These are phyloP conservation scores for Lasioglossum pauxillum DNA, from an alignment of 2,888 invertebrate genomes.

Conservation along the genomic window DNA sequence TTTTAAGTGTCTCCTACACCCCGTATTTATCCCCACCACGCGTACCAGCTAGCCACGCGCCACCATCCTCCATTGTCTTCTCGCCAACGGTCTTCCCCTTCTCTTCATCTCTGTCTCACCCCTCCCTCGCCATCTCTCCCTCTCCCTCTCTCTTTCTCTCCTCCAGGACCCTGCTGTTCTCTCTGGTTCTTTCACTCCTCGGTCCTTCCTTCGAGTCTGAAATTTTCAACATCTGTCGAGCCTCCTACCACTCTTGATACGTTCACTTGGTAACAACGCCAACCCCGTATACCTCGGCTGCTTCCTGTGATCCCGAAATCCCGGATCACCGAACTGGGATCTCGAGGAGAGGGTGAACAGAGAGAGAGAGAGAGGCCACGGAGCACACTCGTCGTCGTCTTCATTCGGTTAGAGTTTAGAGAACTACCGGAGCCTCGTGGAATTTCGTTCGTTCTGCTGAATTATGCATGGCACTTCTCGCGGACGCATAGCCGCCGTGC, in stretches of 20 bases:
- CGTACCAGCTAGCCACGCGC: constrained; percentile 75
- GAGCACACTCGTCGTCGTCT: neutral
- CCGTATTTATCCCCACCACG: constrained; percentile 76
- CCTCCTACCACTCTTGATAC: constrained; percentile 76
- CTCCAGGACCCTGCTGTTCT: constrained; percentile 10
- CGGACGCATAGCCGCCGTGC: neutral
- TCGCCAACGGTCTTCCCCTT: constrained; percentile 60
- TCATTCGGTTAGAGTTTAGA: neutral
- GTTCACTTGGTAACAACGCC: constrained; percentile 81
- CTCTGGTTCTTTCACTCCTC: constrained; percentile 23
- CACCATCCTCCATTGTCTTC: constrained; percentile 76
- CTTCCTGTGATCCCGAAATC: constrained; percentile 68
- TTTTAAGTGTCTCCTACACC: constrained; percentile 75
- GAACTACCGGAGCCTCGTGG: neutral
- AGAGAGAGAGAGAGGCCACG: neutral
- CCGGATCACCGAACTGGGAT: constrained; percentile 42
- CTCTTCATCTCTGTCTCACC: constrained; percentile 39
- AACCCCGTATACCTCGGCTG: constrained; percentile 58
- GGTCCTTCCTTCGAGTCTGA: constrained; percentile 67
- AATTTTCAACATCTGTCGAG: constrained; percentile 81
- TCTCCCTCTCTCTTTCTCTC: constrained; percentile 29
- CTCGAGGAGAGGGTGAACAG: neutral
- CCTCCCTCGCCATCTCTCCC: constrained; percentile 6
- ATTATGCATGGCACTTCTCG: constrained; percentile 44
- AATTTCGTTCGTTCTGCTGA: constrained; percentile 41